Percentiles rank a stretch among this genome's conserved stretches.
phyloP scores from a whole-genome alignment of 2,113 vertebrate genomes.

The Paralichthys olivaceus region DNA sequence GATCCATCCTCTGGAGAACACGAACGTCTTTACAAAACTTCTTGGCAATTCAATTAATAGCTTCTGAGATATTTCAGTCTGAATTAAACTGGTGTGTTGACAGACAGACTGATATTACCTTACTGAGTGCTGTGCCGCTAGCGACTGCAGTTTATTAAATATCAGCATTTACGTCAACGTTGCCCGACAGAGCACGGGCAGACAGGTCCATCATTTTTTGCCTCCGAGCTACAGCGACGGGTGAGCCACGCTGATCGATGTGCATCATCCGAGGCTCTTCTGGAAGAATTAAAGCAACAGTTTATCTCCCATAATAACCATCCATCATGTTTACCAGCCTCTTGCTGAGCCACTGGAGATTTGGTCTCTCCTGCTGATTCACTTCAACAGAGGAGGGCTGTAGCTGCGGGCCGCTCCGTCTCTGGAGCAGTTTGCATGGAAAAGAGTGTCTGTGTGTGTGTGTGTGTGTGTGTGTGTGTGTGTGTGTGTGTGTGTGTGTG shows the following conservation, averaged over 20 bases:
- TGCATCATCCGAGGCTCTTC: constrained; percentile 3
- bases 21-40: background rate
- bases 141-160: background rate
- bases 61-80: constrained; percentile 11
- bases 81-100: background rate
- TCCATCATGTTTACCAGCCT: constrained; percentile 43
- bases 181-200: background rate
- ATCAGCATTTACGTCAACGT: background rate
- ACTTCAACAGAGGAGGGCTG: constrained; percentile 15
- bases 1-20: background rate
- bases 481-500: background rate
- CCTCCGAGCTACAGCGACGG: background rate
- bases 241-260: constrained; percentile 17
- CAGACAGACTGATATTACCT: background rate
- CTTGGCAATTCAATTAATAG: background rate
- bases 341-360: constrained; percentile 28
- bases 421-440: constrained; percentile 9
- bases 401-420: constrained; percentile 15
- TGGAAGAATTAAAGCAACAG: constrained; percentile 10
- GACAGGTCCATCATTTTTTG: background rate
- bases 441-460: background rate
- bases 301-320: background rate
- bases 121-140: background rate
- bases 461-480: background rate
- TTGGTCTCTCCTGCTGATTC: constrained; percentile 44